phyloP scores from a whole-genome alignment of 2,888 invertebrate species.

The Mythimna ferrago region DNA sequence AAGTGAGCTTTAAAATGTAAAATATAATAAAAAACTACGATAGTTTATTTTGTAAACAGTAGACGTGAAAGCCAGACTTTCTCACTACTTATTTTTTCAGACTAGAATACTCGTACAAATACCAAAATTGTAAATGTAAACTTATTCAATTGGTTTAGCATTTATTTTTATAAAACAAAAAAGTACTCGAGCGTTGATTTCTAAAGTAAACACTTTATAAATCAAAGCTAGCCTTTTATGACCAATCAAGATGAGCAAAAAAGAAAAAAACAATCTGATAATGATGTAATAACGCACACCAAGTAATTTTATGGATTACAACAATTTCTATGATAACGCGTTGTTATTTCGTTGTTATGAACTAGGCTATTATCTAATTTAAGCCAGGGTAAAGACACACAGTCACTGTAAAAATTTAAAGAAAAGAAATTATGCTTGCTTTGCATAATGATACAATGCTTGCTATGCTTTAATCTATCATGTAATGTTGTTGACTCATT shows the following conservation, averaged over 20 bases:
- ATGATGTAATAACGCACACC: not conserved
- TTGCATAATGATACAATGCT: no score
- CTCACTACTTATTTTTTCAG: no score
- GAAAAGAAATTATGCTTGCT: no score
- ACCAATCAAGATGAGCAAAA: not conserved
- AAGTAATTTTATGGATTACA: no score
- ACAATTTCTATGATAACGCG: no score
- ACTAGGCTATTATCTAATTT: no score
- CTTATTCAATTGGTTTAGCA: not conserved
- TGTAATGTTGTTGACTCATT: no score
- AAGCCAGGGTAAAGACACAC: no score
- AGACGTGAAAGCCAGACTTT: not conserved
- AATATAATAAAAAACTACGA: not conserved
- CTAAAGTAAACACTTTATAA: not conserved
- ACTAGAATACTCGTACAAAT: conserved; percentile 13
- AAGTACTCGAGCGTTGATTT: not conserved
- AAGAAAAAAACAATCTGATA: not conserved
- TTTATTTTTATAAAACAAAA: conserved; percentile 1
- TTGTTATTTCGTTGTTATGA: no score
- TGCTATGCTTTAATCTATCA: no score
- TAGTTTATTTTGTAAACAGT: conserved; percentile 22
- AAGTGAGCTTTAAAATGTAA: not conserved
- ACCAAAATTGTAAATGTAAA: conserved; percentile 6
- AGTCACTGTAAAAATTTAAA: no score
- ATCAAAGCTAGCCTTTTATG: not conserved